Base-by-base conservation (phyloP, 2,113 vertebrate species). In the Empidonax traillii region DNA sequence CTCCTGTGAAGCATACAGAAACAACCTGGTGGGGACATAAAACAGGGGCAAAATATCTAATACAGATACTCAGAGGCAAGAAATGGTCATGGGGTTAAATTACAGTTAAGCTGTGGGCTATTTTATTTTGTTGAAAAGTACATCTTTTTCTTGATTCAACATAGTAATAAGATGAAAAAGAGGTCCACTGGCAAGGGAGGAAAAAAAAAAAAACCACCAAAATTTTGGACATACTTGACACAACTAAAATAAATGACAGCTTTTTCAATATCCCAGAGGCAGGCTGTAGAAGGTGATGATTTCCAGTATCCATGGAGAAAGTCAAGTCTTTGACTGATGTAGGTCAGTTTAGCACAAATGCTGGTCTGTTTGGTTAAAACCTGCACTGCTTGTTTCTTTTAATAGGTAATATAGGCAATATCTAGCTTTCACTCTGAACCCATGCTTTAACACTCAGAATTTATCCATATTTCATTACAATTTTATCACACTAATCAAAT, bases 71-170 rank as follows among this genome's bases (percentile, higher is more conserved):
- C 91, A 88, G 92, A 96, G 93, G 92, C 96, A 95, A 94, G 75
- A 96, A 95, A 93, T 83, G 51, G 25, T 92, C 78, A 13, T 91
- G 91, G 94, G 86, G 86, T 94, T 86, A 93, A 93, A 91, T 79
- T 87, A 90, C 94, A 95, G 92, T 94, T 12, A 97, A 46, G 85
- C 52, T 52, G 92, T 96, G 96, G 93, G 94, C 65, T 91, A 89
- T 84, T 95, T 94, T 97, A 96, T 93, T 96, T 95, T 82, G 84
- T 87, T 94, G 90, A 95, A 92, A 92, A 96, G 86, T 94, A 96
- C 89, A 94, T 89, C 82, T 96, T 92, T 89, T 91, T 88, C 68
- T 93, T 81, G 79, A 75, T 91, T 91, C 79, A 77, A 90, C 93
- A 96, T 63, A 77, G 53, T 53, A 81, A n/a, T 78, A 92, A 91